These are phyloP conservation scores for Drosophila robusta DNA, from an alignment of 2,888 invertebrate species.

Conservation along the genomic window DNA sequence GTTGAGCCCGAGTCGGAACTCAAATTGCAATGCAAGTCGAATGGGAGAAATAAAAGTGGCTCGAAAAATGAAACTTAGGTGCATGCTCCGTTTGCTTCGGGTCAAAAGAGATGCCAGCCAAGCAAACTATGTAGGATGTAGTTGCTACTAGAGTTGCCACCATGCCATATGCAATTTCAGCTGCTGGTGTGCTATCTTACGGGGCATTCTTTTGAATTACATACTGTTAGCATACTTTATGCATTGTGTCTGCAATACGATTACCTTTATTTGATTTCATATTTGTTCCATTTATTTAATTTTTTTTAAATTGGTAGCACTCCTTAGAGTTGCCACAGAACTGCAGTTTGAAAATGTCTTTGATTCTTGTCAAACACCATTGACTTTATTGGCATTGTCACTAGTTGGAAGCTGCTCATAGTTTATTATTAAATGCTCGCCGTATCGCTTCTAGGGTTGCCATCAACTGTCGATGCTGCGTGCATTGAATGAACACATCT, in stretches of 20 bases:
- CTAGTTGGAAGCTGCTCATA: not conserved
- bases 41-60: not conserved
- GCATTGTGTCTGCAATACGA: too few relatives aligned
- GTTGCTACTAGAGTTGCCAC: conserved; percentile 6
- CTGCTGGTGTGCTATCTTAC: not conserved
- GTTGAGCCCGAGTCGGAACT: conserved; percentile 47
- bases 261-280: too few relatives aligned
- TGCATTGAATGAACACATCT: not conserved
- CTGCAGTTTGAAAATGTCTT: not conserved
- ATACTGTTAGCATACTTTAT: too few relatives aligned
- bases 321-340: too few relatives aligned
- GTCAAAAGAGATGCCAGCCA: not conserved
- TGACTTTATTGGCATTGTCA: not conserved
- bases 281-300: too few relatives aligned
- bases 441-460: not conserved
- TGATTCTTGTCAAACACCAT: not conserved
- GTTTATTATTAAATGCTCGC: not conserved
- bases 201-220: too few relatives aligned
- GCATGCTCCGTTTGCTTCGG: not conserved
- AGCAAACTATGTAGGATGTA: not conserved
- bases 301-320: not conserved
- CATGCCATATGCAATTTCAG: not conserved
- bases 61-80: not conserved
- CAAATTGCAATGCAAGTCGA: conserved; percentile 63
- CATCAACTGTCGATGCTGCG: not conserved